Base-by-base conservation (phyloP, 2,797 vertebrate genomes). In the Carduelis carduelis region DNA sequence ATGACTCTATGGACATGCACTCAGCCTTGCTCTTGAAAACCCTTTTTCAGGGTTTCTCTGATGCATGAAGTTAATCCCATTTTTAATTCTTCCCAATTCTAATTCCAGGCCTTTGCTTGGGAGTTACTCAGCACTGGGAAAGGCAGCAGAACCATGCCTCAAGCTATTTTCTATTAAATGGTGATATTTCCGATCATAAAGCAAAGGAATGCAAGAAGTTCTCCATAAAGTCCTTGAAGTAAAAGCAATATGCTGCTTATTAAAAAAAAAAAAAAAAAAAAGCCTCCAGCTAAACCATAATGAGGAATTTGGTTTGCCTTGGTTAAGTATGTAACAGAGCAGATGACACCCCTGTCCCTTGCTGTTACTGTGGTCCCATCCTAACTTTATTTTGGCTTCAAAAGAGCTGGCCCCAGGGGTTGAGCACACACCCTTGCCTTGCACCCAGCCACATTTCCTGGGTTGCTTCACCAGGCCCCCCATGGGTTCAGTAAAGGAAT, bases 171-270 rank as follows among this genome's bases (percentile, higher is more conserved):
- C 2, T 60, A 84, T 91, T 94, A 95, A 96, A 93, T 27, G 28
- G 46, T 71, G 86, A 91, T 95, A 95, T 93, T 96, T 96, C 96
- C 68, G 35, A 95, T 89, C 95, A 84, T 94, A 95, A 96, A 96
- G 64, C 18, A 90, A 84, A 96, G 70, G 95, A 96, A 96, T 95
- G 90, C 80, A 92, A 93, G 87, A 92, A 87, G 65, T 70, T 92
- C 95, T 70, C 87, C 65, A 91, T 83, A 83, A 95, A 87, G 41
- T 43, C 77, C 89, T 94, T 91, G 69, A 94, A 96, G 83, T 88
- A 79, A 87, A 90, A 77, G 83, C 47, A 92, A 41, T 44, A 75
- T 4, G 20, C 46, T 86, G 91, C 72, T 55, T 82, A 53, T 78
- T 87, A 59, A 84, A 91, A 84, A 86, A 71, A 35, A 30, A 28